Conservation (phyloP, 2,113 vertebrate species). For the Gnathonemus longibarbis region DNA sequence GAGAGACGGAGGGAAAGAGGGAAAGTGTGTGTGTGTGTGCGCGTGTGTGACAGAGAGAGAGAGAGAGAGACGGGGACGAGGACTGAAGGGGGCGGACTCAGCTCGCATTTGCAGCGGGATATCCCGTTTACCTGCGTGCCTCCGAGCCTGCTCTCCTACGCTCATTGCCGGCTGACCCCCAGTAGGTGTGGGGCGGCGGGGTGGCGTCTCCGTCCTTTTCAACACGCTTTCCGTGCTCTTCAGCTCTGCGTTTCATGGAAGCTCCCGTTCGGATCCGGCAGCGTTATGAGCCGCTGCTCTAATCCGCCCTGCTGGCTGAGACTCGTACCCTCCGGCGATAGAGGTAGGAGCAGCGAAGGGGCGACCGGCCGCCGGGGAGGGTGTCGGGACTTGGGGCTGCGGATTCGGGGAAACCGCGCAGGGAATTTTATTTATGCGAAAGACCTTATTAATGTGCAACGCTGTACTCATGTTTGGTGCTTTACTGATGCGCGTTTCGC, state of each 20-base stretch:
- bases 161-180: constrained; percentile 16
- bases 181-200: not conserved
- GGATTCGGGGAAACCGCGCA: not conserved
- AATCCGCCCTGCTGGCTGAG: constrained; percentile 40
- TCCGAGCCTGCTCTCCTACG: constrained; percentile 36
- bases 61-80: not conserved
- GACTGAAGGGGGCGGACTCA: not conserved
- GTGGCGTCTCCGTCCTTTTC: not conserved
- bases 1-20: not conserved
- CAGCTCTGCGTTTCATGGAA: constrained; percentile 64
- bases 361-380: not conserved
- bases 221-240: constrained; percentile 24
- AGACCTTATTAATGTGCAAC: not conserved
- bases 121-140: constrained; percentile 12
- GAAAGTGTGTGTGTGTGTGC: too few species aligned
- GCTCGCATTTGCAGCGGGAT: constrained; percentile 25
- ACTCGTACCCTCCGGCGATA: constrained; percentile 51
- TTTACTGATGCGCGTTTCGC: not conserved
- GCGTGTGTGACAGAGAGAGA: not conserved
- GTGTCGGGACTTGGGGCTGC: not conserved
- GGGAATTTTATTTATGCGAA: not conserved
- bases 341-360: constrained; percentile 54
- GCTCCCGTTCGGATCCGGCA: constrained; percentile 62
- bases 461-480: not conserved
- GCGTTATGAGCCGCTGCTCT: constrained; percentile 51